Conservation (phyloP, 2,888 invertebrate species). For the Phrixothrix hirtus region DNA sequence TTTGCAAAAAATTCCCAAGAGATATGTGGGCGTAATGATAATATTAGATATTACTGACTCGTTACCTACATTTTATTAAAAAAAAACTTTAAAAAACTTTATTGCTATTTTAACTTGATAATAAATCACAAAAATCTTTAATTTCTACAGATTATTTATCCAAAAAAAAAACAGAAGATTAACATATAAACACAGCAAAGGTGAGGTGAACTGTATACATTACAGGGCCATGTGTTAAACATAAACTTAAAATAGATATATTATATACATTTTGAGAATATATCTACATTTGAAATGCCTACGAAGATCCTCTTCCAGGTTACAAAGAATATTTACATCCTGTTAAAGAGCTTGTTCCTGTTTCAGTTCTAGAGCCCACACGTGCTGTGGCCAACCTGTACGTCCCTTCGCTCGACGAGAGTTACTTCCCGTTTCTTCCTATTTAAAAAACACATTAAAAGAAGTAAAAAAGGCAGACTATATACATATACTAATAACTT, state of each 20-base stretch:
- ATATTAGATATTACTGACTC: too few relatives aligned
- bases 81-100: too few relatives aligned
- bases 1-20: too few relatives aligned
- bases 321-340: conserved; percentile 44
- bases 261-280: conserved; percentile 54
- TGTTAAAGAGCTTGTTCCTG: conserved; percentile 62
- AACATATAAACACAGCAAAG: conserved; percentile 40
- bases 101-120: too few relatives aligned
- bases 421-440: conserved; percentile 49
- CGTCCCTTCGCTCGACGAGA: conserved; percentile 62
- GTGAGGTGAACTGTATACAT: conserved; percentile 55
- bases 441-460: conserved; percentile 43
- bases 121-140: too few relatives aligned
- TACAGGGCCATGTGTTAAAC: conserved; percentile 53
- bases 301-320: conserved; percentile 48
- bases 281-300: conserved; percentile 51
- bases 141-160: too few relatives aligned
- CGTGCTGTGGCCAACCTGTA: conserved; percentile 97
- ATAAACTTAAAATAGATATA: conserved; percentile 53
- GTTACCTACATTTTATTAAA: too few relatives aligned
- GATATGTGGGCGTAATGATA: too few relatives aligned
- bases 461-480: too few relatives aligned
- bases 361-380: conserved; percentile 88
- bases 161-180: too few relatives aligned
- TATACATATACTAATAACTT: not conserved